phyloP scores from a whole-genome alignment of 2,113 vertebrate genomes.

The Castor canadensis region DNA sequence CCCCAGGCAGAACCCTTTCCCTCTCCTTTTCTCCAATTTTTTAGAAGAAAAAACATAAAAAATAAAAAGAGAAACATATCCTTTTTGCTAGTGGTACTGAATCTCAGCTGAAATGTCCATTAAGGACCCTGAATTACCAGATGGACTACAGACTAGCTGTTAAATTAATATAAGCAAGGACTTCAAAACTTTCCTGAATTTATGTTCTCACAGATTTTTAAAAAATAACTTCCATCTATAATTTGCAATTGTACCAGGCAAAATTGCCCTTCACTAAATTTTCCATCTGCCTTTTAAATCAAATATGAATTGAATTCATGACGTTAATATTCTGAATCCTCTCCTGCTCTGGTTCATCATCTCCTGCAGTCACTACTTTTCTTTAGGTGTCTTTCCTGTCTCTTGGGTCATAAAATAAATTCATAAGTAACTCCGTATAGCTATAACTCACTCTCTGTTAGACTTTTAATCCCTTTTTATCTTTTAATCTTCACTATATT shows the following conservation, averaged over 20 bases:
- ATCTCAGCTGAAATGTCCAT: not conserved
- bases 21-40: no score
- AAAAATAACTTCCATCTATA: not conserved
- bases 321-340: not conserved
- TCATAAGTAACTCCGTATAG: not conserved
- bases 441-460: slow-evolving; percentile 38
- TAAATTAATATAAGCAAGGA: not conserved
- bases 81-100: not conserved
- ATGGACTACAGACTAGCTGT: not conserved
- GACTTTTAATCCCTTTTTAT: slow-evolving; percentile 39
- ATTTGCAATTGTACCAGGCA: not conserved
- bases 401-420: slow-evolving; percentile 49
- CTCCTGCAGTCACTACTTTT: not conserved
- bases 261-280: slow-evolving; percentile 14
- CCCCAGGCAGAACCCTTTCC: no score
- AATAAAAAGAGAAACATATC: not conserved
- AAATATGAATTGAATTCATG: not conserved
- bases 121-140: not conserved
- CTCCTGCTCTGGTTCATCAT: not conserved
- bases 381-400: not conserved
- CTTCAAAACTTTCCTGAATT: not conserved
- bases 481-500: slow-evolving; percentile 55
- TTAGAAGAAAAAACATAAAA: no score
- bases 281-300: slow-evolving; percentile 6
- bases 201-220: not conserved